Conservation (phyloP, 2,797 vertebrate genomes). For the Siniperca obscura region DNA sequence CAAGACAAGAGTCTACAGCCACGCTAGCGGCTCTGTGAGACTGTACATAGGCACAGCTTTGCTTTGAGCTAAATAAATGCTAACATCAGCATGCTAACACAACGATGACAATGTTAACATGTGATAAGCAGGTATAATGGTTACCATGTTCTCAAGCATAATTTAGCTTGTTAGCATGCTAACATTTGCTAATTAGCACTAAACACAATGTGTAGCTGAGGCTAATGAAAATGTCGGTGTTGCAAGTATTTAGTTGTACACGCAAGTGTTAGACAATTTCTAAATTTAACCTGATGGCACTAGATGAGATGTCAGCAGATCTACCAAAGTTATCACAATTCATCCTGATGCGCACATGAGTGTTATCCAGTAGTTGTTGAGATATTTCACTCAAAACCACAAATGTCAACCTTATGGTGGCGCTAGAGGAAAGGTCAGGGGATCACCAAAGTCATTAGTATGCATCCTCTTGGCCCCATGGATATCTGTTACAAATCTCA, state of each 20-base stretch:
- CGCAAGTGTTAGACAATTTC: too few relatives aligned
- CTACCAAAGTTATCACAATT: neutral
- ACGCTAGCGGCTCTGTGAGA: neutral
- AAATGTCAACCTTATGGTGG: neutral
- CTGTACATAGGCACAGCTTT: neutral
- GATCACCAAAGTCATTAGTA: neutral
- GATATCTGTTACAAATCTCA: neutral
- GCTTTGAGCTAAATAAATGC: slow-evolving; percentile 5
- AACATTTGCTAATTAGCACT: neutral
- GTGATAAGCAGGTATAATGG: neutral
- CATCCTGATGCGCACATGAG: neutral
- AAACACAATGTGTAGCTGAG: neutral
- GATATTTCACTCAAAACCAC: neutral
- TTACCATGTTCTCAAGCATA: neutral
- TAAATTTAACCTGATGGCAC: too few relatives aligned
- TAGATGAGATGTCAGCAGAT: neutral
- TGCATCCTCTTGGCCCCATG: neutral
- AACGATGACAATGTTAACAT: neutral
- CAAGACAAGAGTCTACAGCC: neutral
- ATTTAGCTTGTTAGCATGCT: neutral
- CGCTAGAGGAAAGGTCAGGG: neutral
- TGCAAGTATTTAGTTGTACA: neutral
- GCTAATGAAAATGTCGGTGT: neutral
- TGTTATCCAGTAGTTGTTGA: too few relatives aligned
- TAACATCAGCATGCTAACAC: neutral